Evolutionary conservation across 1,140 invertebrate genomes (phyloP), one percentile per base, ranked within the genome.

Genomic region (Chelonus insularis): DNA sequence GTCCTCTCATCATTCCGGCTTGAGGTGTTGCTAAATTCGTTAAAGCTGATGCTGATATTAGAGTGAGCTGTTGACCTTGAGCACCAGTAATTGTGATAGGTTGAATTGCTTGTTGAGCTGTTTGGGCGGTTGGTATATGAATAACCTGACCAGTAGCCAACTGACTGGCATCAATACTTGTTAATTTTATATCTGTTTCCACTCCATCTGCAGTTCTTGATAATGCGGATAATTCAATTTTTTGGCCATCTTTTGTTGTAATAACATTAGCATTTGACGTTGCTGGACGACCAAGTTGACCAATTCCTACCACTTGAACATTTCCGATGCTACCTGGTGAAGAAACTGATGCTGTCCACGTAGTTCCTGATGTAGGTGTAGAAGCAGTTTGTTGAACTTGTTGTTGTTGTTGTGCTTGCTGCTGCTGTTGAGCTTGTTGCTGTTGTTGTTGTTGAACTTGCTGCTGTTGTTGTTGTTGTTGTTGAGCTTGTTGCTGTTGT

Each of bases 41-140:
- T 21, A 85, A 68, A 32, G 84, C 84, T n/a, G 86, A 84, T 0
- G 87, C 84, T 29, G 87, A 87, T 65, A 91, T 91, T 11, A 91
- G 83, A 1, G 89, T 90, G 52, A 91, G 80, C 69, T 91, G 89
- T 71, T 90, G 88, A 0, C 87, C 87, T 75, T 88, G 87, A 1
- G 86, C 83, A 65, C 85, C 78, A 36, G 86, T 86, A 59, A 88
- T 84, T 12, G 85, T 88, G 12, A 87, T 85, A 11, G 86, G 85
- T 57, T 86, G 85, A 18, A 78, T 74, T 8, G 74, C 65, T 16
- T 73, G 70, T 55, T 81, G 81, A 0, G 77, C 48, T 21, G 74
- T 64, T 58, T 79, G 77, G 0, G 78, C 72, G 36, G 77, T 63
- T 8, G 78, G 78, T 41, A 82, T 81, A 67, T 81, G 79, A 68